Evolutionary conservation across 2,797 vertebrate species (phyloP), one percentile per base, ranked within the genome.

Genomic region (Semotilus atromaculatus): DNA sequence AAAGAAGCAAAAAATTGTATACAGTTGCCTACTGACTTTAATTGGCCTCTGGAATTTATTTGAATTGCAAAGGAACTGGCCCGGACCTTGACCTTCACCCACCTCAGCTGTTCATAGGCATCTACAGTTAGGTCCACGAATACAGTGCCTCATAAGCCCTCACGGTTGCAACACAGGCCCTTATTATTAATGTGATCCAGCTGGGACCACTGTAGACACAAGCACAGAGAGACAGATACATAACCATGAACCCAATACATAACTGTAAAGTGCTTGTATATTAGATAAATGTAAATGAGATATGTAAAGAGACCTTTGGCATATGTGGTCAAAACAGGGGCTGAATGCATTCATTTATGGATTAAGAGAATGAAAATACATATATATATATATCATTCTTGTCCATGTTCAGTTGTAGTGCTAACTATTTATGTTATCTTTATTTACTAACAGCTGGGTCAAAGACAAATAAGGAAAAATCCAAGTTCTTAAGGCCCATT

Each of bases 101-200:
- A 80, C 45, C 74, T 66, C 51, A 71, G 64, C 34, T 81, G 38
- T 38, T 87, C 45, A 71, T 68, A 66, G 51, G 71, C 36, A 78
- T 66, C 66, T 66, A 60, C 85, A 58, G 74, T 45, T 81, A 79
- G 73, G 73, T 19, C 64, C n/a, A 79, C 34, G 48, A 34, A 36
- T 55, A 66, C 75, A 81, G 75, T 82, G 34, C 81, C 74, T 64
- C 62, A 64, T 64, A 64, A 31, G n/a, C 11, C n/a, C 58, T 83
- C 48, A 38, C 34, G 70, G 81, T 80, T 67, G 77, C 84, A 34
- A 76, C 58, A 74, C 80, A 85, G 72, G 55, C 48, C 64, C 85
- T 89, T 85, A 82, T 88, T 90, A 91, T 88, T 90, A 89, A 91
- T 89, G 86, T 83, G 81, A 86, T 86, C 89, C 89, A 91, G 89